A percentile compares a stretch with the other conserved stretches of the same genome.
These are phyloP conservation scores for Orthonyx spaldingii DNA, from an alignment of 2,113 vertebrate genomes.

Conservation along the genomic window DNA sequence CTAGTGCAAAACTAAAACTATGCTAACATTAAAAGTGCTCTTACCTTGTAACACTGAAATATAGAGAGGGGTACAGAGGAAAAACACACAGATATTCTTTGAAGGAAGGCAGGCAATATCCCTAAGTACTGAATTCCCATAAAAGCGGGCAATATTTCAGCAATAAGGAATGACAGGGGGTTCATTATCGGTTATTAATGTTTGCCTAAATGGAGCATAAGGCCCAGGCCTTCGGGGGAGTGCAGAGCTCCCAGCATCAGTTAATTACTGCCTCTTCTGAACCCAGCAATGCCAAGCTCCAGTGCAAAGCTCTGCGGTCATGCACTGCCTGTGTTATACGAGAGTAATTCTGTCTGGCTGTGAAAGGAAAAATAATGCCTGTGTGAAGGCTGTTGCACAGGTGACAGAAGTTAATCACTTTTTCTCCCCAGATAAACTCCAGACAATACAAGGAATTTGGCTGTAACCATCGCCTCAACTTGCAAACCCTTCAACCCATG, in stretches of 20 bases:
- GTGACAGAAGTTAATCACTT: neutral
- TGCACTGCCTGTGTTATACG: neutral
- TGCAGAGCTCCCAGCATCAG: neutral
- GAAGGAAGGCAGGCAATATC: neutral
- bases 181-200: conserved; percentile 14
- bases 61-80: neutral
- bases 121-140: neutral
- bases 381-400: neutral
- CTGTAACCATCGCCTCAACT: neutral
- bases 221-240: neutral
- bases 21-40: neutral
- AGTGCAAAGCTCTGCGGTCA: neutral
- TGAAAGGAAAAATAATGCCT: neutral
- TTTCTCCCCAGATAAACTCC: neutral
- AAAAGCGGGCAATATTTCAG: neutral
- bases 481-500: neutral
- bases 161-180: neutral
- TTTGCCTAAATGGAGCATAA: conserved; percentile 20
- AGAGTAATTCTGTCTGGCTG: neutral
- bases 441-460: neutral
- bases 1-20: neutral
- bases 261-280: neutral
- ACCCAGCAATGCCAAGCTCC: neutral
- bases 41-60: neutral
- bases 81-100: neutral